Evolutionary conservation across 2,113 vertebrate species (phyloP).

Genomic region (Equus przewalskii): DNA sequence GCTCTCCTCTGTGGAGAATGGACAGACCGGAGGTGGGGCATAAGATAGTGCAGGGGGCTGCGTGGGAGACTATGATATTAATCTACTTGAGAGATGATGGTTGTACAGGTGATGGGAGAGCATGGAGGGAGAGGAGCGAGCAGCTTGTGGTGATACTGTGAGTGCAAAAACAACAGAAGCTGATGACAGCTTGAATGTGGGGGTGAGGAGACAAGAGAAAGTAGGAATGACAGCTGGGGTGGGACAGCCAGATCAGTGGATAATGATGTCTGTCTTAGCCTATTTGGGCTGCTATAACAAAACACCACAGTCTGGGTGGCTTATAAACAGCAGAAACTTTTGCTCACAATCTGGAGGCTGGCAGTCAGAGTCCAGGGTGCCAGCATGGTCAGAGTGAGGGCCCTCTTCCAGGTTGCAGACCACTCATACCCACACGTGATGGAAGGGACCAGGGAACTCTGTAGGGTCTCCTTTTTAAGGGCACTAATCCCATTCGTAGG

Average conservation of each 20-base stretch:
- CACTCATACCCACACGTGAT: background rate
- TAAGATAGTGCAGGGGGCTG: background rate
- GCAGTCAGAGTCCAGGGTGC: too few relatives aligned
- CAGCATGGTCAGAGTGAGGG: background rate
- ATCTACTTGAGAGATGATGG: background rate
- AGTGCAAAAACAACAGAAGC: background rate
- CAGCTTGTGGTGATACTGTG: background rate
- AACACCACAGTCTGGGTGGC: too few relatives aligned
- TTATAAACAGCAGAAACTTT: background rate
- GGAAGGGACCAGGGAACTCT: background rate
- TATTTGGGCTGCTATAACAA: background rate
- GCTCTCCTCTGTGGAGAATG: background rate
- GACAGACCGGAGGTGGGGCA: background rate
- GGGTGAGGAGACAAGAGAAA: background rate
- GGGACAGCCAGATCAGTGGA: background rate
- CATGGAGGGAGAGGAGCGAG: background rate
- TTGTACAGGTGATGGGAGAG: background rate
- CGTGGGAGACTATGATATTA: background rate
- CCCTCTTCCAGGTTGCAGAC: background rate
- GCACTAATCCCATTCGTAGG: background rate
- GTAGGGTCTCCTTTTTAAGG: background rate
- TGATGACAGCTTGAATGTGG: background rate
- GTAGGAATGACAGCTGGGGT: background rate
- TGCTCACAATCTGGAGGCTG: background rate
- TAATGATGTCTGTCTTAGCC: background rate